Base-by-base conservation (phyloP, 2,113 vertebrate genomes). In the Lepus europaeus region DNA sequence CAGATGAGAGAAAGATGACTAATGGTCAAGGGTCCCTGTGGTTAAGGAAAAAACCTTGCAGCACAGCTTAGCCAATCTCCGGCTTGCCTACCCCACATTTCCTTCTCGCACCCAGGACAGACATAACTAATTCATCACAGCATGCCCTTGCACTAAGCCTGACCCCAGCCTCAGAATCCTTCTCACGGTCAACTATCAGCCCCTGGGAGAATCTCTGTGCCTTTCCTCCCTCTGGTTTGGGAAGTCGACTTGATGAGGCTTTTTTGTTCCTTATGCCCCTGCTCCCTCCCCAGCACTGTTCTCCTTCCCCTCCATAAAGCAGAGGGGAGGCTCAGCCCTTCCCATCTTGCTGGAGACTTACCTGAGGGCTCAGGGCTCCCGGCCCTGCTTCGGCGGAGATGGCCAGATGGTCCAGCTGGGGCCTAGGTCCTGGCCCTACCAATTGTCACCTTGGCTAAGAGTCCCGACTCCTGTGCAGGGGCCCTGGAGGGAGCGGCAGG, bases 351-450 rank as follows among this genome's bases (percentile, higher is more conserved):
- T 49, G 19, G 77, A 77, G 31, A 95, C 94, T 0, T 95, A 97
- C 97, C 97, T 94, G 95, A 83, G 59, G 85, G 82, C 33, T 79
- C 77, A 10, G 14, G 7, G 51, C 76, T 94, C 63, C 39, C 68
- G 85, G 82, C 19, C 11, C 74, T 49, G 69, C 53, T 89, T 68
- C 23, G 0, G 16, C 49, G 79, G 88, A 90, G 93, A 79, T 64
- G 59, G 27, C 0, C 12, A 88, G 63, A 59, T 12, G 53, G 66
- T 74, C 59, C 88, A 19, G 76, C n/a, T 23, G 76, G 31, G 80
- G 69, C 9, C 27, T 31, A 63, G 66, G 27, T 84, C 68, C n/a
- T 53, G 66, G 31, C 20, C 8, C 9, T 22, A 19, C 27, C 49
- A 33, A 45, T 23, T 10, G 39, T 51, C 1, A 0, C 51, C 11